Percentiles rank a stretch among this genome's conserved stretches.
Evolutionary conservation across 2,797 vertebrate species (phyloP).

Genomic region (Pangasius krempfi): DNA sequence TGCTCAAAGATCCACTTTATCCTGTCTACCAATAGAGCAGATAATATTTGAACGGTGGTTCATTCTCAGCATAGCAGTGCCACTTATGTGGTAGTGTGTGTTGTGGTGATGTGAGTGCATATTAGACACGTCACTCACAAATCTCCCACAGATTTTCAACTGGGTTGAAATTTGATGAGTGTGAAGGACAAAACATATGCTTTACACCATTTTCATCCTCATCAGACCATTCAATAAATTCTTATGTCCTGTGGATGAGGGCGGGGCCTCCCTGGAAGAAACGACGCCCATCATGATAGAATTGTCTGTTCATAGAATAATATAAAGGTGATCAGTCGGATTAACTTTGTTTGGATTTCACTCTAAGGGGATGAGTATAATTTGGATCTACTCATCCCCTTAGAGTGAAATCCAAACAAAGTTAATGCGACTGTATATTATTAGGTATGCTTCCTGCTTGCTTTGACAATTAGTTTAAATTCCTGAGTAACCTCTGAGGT

Average conservation of each 20-base stretch:
- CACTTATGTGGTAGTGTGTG: neutral
- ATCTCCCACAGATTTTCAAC: neutral
- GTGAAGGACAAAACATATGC: neutral
- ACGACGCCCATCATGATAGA: neutral
- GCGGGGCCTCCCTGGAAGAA: neutral
- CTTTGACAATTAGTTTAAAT: neutral
- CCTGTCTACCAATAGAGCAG: neutral
- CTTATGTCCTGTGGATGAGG: neutral
- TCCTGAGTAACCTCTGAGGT: neutral
- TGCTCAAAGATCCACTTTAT: neutral
- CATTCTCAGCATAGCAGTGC: neutral
- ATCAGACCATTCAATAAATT: neutral
- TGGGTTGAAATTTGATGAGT: neutral
- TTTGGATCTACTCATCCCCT: too few species aligned
- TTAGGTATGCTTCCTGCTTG: neutral
- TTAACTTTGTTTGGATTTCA: neutral
- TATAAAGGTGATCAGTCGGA: neutral
- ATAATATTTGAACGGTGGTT: neutral
- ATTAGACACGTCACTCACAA: neutral
- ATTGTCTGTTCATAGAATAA: neutral
- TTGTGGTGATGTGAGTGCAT: neutral
- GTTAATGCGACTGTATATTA: too few species aligned
- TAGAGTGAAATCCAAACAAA: too few species aligned
- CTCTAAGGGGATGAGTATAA: neutral
- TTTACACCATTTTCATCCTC: neutral